Percentiles rank a stretch among this genome's conserved stretches.
phyloP scores from a whole-genome alignment of 2,113 vertebrate genomes.

The Pachypanchax playfairii region DNA sequence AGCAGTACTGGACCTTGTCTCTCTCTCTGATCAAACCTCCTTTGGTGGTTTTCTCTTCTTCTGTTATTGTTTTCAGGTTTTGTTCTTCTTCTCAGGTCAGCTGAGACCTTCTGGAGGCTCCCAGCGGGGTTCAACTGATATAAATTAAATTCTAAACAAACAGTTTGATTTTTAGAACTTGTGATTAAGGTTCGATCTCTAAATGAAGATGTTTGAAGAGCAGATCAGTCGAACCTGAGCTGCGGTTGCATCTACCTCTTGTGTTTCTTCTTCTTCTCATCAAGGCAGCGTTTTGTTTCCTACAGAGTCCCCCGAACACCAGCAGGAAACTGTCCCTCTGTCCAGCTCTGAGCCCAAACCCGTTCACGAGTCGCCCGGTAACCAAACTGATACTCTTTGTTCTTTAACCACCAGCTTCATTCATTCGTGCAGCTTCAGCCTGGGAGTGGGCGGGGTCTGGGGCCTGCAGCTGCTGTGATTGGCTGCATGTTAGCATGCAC shows the following conservation, averaged over 20 bases:
- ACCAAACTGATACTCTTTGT: conserved; percentile 36
- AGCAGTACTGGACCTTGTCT: conserved; percentile 61
- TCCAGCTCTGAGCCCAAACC: conserved; percentile 58
- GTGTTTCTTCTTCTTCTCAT: not conserved
- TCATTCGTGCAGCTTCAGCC: conserved; percentile 38
- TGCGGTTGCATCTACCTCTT: not conserved
- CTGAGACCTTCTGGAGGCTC: not conserved
- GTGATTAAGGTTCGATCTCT: not conserved
- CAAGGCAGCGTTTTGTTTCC: conserved; percentile 29
- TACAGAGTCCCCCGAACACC: conserved; percentile 67
- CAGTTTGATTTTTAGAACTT: not conserved
- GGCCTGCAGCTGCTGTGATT: conserved; percentile 51
- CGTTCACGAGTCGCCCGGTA: conserved; percentile 64
- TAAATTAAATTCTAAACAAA: not conserved
- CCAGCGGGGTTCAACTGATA: conserved; percentile 4
- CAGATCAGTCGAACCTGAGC: conserved; percentile 11
- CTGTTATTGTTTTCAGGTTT: not conserved
- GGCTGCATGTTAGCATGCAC: conserved; percentile 75
- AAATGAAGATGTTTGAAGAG: not conserved
- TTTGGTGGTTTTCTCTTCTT: conserved; percentile 69
- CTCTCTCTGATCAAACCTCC: conserved; percentile 48
- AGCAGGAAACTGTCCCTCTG: conserved; percentile 59
- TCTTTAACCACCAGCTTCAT: conserved; percentile 50
- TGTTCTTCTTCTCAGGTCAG: not conserved
- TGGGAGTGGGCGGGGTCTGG: conserved; percentile 32